Conservation (phyloP, 2,888 invertebrate species). For the Cybosia mesomella region DNA sequence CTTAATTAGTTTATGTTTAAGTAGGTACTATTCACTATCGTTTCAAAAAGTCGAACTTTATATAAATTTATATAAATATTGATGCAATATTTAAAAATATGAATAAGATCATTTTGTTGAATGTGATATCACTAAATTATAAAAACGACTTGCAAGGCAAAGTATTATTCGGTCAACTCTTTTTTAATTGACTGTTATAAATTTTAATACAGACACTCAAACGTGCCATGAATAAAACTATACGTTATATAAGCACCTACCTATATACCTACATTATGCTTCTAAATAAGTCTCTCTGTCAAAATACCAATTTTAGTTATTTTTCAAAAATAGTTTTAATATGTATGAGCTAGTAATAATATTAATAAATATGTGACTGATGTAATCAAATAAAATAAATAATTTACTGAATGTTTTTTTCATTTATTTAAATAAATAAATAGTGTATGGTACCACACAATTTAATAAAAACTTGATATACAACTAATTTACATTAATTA, state of each 20-base stretch:
- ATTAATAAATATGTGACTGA: slow-evolving; percentile 7
- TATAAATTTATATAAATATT: too few relatives aligned
- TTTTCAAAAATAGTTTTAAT: background rate
- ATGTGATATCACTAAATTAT: background rate
- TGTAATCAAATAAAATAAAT: slow-evolving; percentile 1
- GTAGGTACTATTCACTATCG: background rate
- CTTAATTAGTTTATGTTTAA: too few relatives aligned
- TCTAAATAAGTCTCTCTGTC: background rate
- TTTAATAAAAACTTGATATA: background rate
- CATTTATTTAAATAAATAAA: background rate
- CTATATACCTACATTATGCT: background rate
- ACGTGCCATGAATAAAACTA: slow-evolving; percentile 12
- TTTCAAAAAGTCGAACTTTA: background rate
- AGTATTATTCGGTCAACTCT: background rate
- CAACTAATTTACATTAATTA: too few relatives aligned
- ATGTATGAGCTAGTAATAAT: background rate
- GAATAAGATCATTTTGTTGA: background rate
- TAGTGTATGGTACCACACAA: background rate
- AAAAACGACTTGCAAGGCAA: background rate
- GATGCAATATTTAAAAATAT: too few relatives aligned
- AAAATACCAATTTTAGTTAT: background rate
- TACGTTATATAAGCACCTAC: background rate
- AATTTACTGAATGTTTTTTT: background rate
- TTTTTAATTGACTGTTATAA: too few relatives aligned
- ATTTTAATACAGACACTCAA: background rate